Conservation (phyloP, 2,113 vertebrate species). For the Probosciger aterrimus region DNA sequence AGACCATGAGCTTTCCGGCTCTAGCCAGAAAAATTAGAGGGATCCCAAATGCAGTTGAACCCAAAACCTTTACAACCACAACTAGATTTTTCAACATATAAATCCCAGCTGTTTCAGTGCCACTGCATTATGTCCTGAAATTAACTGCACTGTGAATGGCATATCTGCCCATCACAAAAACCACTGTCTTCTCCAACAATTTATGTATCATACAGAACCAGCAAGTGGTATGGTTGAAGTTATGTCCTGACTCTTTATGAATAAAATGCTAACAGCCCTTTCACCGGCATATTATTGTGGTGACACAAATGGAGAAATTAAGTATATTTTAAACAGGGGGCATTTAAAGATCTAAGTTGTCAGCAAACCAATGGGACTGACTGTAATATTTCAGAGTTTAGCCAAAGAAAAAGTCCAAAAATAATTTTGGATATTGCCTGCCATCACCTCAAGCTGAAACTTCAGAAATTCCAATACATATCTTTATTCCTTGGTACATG, state of each 20-base stretch:
- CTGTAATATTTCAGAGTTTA: not conserved
- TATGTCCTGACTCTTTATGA: not conserved
- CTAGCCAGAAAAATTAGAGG: not conserved
- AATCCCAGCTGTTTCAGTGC: not conserved
- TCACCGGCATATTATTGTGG: not conserved
- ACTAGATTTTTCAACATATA: not conserved
- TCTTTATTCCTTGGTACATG: not conserved
- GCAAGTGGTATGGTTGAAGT: not conserved
- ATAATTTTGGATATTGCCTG: not conserved
- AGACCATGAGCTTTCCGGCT: not conserved
- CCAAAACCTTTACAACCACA: not conserved
- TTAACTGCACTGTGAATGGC: not conserved
- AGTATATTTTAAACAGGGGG: not conserved
- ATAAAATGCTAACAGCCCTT: not conserved
- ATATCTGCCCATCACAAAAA: not conserved
- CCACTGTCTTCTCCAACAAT: not conserved
- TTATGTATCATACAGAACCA: fast-evolving
- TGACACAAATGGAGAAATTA: not conserved
- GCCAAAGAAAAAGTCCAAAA: not conserved
- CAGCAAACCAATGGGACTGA: not conserved
- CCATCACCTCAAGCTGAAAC: not conserved
- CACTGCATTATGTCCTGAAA: not conserved
- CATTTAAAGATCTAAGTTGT: not conserved
- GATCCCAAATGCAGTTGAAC: not conserved
- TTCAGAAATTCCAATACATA: not conserved